Base-by-base conservation (phyloP, 2,888 invertebrate genomes). In the Lysandra bellargus region DNA sequence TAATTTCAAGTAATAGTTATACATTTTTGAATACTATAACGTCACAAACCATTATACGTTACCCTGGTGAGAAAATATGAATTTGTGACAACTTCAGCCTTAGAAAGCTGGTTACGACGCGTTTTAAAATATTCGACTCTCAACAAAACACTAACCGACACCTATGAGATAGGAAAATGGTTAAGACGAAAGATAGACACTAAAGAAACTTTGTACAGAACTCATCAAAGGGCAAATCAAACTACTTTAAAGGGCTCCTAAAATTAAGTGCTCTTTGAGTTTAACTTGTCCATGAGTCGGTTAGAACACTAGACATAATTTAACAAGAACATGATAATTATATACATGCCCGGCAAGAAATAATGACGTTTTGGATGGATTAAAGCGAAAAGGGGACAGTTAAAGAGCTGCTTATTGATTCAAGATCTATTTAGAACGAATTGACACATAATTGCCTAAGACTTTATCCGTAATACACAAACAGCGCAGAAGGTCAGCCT, bases 281-380 rank as follows among this genome's bases (percentile, higher is more conserved):
- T 12, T 30, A 3, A 64, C 12, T 23, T 17, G 23, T 17, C 33
- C 17, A 4, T 14, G 33, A 69, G 76, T 76, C 76, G 57, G 33
- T 76, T 44, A 75, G 49, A 57, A 90, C 89, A 91, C 91, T 92
- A 93, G 87, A 88, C 87, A 90, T 90, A 90, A 89, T 90, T 91
- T 90, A 92, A 92, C 92, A 91, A 92, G 91, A 90, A 91, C 88
- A 87, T 86, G 88, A 89, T 90, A 91, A 93, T 91, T 92, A 91
- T 90, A 92, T 90, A 91, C 90, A 91, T 91, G 90, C 89, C 87
- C 91, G 94, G 94, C 94, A 93, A 94, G 93, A 93, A 88, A 86
- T 88, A 86, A 90, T 89, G 89, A 92, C 92, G 92, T 88, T 90
- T 89, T 92, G 94, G 94, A 93, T 93, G 93, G 93, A 93, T 89